phyloP scores from a whole-genome alignment of 2,797 vertebrate species.

The Petrocephalus schoutedeni region DNA sequence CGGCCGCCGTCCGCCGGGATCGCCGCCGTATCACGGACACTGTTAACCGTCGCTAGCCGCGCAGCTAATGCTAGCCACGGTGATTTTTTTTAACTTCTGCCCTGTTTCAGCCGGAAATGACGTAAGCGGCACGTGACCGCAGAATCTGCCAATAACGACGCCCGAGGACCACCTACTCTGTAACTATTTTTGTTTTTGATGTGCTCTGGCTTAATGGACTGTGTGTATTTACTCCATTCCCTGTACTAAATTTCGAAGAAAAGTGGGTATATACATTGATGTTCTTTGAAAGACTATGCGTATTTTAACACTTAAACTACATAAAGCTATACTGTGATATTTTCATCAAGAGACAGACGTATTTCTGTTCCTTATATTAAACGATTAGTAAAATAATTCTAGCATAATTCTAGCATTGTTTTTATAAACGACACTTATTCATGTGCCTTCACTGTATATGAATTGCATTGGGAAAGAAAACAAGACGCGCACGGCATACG shows the following conservation, averaged over 20 bases:
- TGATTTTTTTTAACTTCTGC: conserved; percentile 11
- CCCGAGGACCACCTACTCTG: not conserved
- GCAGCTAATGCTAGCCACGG: conserved; percentile 2
- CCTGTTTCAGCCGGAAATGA: conserved; percentile 22
- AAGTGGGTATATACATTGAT: not conserved
- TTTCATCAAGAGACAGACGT: not conserved
- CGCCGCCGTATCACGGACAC: not conserved
- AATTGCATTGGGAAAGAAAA: not conserved
- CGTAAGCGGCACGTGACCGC: not conserved
- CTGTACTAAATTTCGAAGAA: not conserved
- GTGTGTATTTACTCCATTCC: not conserved
- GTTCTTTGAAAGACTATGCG: not conserved
- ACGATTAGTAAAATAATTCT: not conserved
- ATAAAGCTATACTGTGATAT: not conserved
- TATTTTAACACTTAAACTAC: not conserved
- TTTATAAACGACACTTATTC: not conserved
- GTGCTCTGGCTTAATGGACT: not conserved
- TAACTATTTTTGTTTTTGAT: conserved; percentile 14
- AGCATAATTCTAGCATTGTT: not conserved
- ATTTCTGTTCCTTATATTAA: not conserved
- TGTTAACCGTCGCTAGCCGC: conserved; percentile 1
- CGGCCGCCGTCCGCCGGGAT: not conserved
- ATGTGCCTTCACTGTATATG: not conserved
- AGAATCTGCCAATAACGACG: not conserved
- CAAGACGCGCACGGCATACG: not conserved